Percentiles rank a stretch among this genome's conserved stretches.
These are phyloP conservation scores for Platycheirus albimanus DNA, from an alignment of 2,888 invertebrate species.

Conservation along the genomic window DNA sequence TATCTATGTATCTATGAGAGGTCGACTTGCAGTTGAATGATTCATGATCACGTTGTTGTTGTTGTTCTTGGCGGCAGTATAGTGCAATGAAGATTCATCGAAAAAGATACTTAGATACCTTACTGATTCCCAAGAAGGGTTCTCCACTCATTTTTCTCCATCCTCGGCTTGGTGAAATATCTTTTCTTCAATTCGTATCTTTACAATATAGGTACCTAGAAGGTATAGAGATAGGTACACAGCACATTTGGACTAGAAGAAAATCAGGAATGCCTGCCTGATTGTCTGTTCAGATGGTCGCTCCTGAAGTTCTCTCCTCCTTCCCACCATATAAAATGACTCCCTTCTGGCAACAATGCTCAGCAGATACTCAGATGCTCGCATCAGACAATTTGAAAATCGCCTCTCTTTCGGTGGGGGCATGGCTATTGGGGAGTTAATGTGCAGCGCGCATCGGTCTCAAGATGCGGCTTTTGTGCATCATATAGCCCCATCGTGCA, in stretches of 20 bases:
- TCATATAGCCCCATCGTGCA: conserved; percentile 58
- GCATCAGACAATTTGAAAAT: conserved; percentile 71
- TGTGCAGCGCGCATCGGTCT: conserved; percentile 59
- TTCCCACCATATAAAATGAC: conserved; percentile 33
- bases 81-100: conserved; percentile 67
- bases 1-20: conserved; percentile 19
- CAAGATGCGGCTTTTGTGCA: conserved; percentile 52
- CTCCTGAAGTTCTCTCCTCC: conserved; percentile 19
- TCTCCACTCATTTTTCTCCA: conserved; percentile 25
- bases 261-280: conserved; percentile 68
- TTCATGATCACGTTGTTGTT: conserved; percentile 70
- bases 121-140: conserved; percentile 64
- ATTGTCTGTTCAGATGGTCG: conserved; percentile 70
- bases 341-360: conserved; percentile 46
- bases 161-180: conserved; percentile 28
- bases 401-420: conserved; percentile 68
- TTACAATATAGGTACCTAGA: too few relatives aligned
- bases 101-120: conserved; percentile 71
- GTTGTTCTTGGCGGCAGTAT: conserved; percentile 42
- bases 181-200: conserved; percentile 43
- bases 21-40: conserved; percentile 61
- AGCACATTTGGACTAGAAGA: conserved; percentile 52
- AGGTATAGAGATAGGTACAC: conserved; percentile 10
- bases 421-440: conserved; percentile 70
- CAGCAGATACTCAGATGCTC: too few relatives aligned